Evolutionary conservation across 2,797 vertebrate species (phyloP).

Genomic region (Avahi laniger): DNA sequence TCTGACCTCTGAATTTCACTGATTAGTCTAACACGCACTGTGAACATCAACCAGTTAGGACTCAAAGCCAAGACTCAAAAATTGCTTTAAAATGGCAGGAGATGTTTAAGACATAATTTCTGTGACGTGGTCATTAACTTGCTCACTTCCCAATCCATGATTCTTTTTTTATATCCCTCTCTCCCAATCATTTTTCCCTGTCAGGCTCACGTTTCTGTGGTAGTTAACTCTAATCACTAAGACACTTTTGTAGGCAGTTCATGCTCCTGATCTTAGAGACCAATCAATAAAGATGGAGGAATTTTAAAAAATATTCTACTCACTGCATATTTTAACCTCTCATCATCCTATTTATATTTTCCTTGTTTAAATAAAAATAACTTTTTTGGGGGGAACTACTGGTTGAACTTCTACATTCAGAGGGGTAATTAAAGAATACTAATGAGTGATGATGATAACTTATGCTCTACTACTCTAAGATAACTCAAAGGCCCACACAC

Average conservation of each 20-base stretch:
- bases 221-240: neutral
- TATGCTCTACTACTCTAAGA: neutral
- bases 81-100: slow-evolving; percentile 57
- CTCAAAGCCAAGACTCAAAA: slow-evolving; percentile 51
- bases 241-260: neutral
- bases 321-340: neutral
- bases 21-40: slow-evolving; percentile 62
- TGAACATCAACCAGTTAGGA: slow-evolving; percentile 37
- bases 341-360: neutral
- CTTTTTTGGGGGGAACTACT: neutral
- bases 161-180: neutral
- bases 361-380: slow-evolving; percentile 29
- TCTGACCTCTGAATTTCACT: slow-evolving; percentile 62
- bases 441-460: neutral
- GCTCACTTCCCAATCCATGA: neutral
- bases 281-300: neutral
- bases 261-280: neutral
- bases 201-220: slow-evolving; percentile 6
- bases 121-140: slow-evolving; percentile 28
- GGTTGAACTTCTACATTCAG: neutral
- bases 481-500: neutral
- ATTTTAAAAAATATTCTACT: neutral
- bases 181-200: slow-evolving; percentile 11
- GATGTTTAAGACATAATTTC: slow-evolving; percentile 55
- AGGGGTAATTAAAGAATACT: neutral